Evolutionary conservation across 2,113 vertebrate genomes (phyloP), one percentile per base, ranked within the genome.

Genomic region (Melospiza melodia): DNA sequence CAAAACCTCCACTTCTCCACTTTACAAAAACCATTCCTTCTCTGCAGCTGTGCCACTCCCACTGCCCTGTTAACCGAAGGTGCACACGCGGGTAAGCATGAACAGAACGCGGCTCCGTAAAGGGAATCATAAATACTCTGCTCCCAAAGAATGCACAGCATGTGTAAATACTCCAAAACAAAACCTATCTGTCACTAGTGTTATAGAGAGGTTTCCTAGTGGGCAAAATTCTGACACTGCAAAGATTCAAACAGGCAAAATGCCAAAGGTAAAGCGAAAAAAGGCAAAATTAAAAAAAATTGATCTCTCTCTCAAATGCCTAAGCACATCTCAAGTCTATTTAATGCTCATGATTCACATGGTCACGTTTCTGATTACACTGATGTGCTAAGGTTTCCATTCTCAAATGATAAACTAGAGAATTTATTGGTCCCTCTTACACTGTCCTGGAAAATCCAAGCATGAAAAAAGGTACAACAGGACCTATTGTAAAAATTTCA

Each of bases 111-210:
- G 59, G 82, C n/a, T 83, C 63, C 10, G 0, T 30, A 91, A 67
- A 30, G 48, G 25, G 57, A 83, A 35, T 41, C 90, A 77, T 88
- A 96, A 93, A 92, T 90, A 66, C 57, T 75, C 35, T 0, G 0
- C 84, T 87, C 78, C 84, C 75, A 90, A 95, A 90, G 89, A 95
- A 96, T 4, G 62, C 5, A 4, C 51, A 88, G 88, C 79, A 84
- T 68, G 58, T 75, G 52, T 78, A 95, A 92, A 84, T 92, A 80
- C 37, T 87, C 58, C 93, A 63, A 61, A 87, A 78, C 59, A 86
- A 95, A 91, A 94, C 41, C 43, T 59, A 44, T 24, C 82, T 68
- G 39, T 65, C 86, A 67, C 48, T 52, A 39, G 69, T 13, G 2
- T 66, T 59, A 62, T 1, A 83, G 35, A 73, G 71, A 73, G 39